Conservation (phyloP, 2,888 invertebrate genomes). For the Danaus chrysippus region DNA sequence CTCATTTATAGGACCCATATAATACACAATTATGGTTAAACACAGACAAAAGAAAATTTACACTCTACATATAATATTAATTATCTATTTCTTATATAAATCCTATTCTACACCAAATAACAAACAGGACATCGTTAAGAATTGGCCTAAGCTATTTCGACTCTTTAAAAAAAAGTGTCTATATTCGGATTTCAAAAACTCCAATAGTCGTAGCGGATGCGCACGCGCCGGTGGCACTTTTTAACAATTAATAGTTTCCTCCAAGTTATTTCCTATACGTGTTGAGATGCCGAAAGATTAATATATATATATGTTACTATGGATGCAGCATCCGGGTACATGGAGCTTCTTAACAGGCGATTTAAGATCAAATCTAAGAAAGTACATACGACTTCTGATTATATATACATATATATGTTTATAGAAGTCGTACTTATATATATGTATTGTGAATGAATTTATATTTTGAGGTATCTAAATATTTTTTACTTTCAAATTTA, state of each 20-base stretch:
- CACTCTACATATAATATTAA: background rate
- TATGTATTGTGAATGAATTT: too few relatives aligned
- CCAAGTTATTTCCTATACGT: conserved; percentile 39
- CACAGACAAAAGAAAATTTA: too few relatives aligned
- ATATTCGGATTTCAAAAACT: conserved; percentile 39
- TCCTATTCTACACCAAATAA: conserved; percentile 27
- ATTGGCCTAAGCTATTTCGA: conserved; percentile 41
- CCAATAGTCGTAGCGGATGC: conserved; percentile 35
- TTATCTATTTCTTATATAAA: conserved; percentile 12
- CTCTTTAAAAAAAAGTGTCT: conserved; percentile 38
- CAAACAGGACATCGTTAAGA: conserved; percentile 43
- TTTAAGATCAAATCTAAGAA: background rate
- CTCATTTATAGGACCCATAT: too few relatives aligned
- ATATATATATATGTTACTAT: conserved; percentile 29
- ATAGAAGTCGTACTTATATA: too few relatives aligned
- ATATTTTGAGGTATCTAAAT: too few relatives aligned
- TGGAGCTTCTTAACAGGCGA: background rate
- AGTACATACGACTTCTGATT: too few relatives aligned
- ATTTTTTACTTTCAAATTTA: too few relatives aligned
- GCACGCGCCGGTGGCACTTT: conserved; percentile 33
- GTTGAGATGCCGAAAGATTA: conserved; percentile 36
- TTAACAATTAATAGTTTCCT: conserved; percentile 49
- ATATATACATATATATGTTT: too few relatives aligned
- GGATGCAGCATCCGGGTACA: conserved; percentile 13
- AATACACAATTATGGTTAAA: too few relatives aligned